A percentile compares a stretch with the other conserved stretches of the same genome.
Conservation (phyloP, 2,888 invertebrate species). For the Andricus curvator region DNA sequence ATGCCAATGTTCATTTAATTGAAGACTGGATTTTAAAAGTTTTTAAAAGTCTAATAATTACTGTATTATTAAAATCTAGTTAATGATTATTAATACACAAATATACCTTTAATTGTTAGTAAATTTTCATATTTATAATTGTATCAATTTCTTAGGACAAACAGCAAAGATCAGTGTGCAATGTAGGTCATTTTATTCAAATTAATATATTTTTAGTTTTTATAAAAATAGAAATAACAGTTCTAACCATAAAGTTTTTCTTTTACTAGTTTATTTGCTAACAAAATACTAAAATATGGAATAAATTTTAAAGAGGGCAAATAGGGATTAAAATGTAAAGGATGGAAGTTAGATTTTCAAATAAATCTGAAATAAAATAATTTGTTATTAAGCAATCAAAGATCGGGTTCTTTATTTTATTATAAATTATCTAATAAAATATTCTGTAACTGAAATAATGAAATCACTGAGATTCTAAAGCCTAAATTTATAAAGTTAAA, state of each 20-base stretch:
- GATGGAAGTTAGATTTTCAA: no score
- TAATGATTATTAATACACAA: slow-evolving; percentile 2
- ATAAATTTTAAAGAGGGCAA: not conserved
- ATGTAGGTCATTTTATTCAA: not conserved
- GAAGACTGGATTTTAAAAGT: not conserved
- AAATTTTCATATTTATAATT: slow-evolving; percentile 14
- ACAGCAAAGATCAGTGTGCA: not conserved
- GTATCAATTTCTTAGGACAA: not conserved
- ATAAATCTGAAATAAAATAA: no score
- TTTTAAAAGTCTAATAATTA: not conserved
- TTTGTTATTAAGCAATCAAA: no score
- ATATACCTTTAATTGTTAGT: not conserved
- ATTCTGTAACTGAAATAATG: not conserved
- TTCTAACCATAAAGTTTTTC: not conserved
- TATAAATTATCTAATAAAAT: not conserved
- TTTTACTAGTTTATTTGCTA: not conserved
- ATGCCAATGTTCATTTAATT: slow-evolving; percentile 1
- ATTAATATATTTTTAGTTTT: not conserved
- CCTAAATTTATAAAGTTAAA: not conserved
- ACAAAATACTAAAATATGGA: not conserved
- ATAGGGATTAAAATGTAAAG: no score
- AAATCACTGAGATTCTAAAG: not conserved
- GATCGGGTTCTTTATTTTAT: no score
- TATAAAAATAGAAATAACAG: not conserved
- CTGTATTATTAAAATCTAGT: slow-evolving; percentile 16